Evolutionary conservation across 2,888 invertebrate genomes (phyloP).

Genomic region (Sinelater perroti): DNA sequence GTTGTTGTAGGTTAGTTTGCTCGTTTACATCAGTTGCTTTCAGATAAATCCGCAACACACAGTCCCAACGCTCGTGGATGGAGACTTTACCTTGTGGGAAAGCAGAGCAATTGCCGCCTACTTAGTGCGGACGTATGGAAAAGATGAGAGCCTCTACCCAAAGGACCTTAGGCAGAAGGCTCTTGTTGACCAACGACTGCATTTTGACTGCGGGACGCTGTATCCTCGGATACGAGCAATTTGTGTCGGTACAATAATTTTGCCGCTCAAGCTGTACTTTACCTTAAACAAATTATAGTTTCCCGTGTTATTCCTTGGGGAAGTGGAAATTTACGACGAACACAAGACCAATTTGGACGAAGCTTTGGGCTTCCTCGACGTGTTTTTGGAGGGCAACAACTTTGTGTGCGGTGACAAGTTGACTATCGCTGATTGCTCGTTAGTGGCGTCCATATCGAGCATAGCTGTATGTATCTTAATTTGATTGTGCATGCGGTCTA

Average conservation of each 20-base stretch:
- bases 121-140: constrained; percentile 69
- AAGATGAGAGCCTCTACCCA: constrained; percentile 69
- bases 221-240: constrained; percentile 71
- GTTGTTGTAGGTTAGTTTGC: constrained; percentile 16
- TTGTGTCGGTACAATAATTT: constrained; percentile 64
- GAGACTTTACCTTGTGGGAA: constrained; percentile 73
- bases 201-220: constrained; percentile 70
- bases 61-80: constrained; percentile 73
- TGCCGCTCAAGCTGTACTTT: too few species aligned
- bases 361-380: constrained; percentile 68
- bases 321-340: constrained; percentile 64
- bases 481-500: constrained; percentile 6
- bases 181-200: constrained; percentile 68
- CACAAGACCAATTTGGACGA: constrained; percentile 66
- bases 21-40: constrained; percentile 42
- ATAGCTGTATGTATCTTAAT: constrained; percentile 62
- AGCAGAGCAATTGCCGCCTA: constrained; percentile 73
- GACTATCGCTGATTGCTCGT: constrained; percentile 72
- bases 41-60: constrained; percentile 74
- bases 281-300: constrained; percentile 63
- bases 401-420: constrained; percentile 70
- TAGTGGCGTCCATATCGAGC: constrained; percentile 66
- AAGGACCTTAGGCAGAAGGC: constrained; percentile 66
- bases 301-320: constrained; percentile 68
- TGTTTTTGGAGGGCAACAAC: constrained; percentile 65